Evolutionary conservation across 2,113 vertebrate genomes (phyloP), one percentile per base, ranked within the genome.

Genomic region (Columbina picui): DNA sequence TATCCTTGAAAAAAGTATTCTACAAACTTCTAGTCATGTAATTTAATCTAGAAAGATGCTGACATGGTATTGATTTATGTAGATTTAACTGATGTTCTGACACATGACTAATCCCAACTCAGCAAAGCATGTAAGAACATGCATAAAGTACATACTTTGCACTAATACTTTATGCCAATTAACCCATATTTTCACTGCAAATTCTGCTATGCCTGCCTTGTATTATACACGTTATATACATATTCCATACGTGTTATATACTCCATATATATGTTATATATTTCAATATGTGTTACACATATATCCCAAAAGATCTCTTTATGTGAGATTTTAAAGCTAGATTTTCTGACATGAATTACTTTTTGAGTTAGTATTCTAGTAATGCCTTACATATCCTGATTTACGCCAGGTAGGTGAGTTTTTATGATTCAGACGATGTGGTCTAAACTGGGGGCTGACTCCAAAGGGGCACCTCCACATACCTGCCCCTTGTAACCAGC

Each of bases 51-150:
- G 84, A 94, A 87, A 95, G 92, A 19, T 75, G 95, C 91, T 95
- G 93, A 94, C 77, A 36, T 14, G 56, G 30, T 96, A 96, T 97
- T 94, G 95, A 95, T 95, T 93, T 94, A 96, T 79, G 95, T 39
- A 97, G 94, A 84, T 78, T 82, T 59, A 87, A 89, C 87, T 80
- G 61, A 89, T 91, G 86, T 84, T 95, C 91, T 93, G 60, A 91
- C 91, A 93, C 34, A 95, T 1, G 89, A 86, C 93, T 91, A 94
- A 91, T 83, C 71, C 84, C 61, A 69, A 49, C 74, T 95, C 95
- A 95, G 94, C 91, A 91, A 93, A 94, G 49, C 91, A 60, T 61
- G 94, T 93, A 71, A 91, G 47, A 79, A 96, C 94, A 79, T 1
- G 89, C 63, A 71, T 39, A 87, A 94, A 88, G 65, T 25, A 75